A percentile compares a stretch with the other conserved stretches of the same genome.
These are phyloP conservation scores for Petrocephalus zakoni DNA, from an alignment of 2,113 vertebrate genomes.

Conservation along the genomic window DNA sequence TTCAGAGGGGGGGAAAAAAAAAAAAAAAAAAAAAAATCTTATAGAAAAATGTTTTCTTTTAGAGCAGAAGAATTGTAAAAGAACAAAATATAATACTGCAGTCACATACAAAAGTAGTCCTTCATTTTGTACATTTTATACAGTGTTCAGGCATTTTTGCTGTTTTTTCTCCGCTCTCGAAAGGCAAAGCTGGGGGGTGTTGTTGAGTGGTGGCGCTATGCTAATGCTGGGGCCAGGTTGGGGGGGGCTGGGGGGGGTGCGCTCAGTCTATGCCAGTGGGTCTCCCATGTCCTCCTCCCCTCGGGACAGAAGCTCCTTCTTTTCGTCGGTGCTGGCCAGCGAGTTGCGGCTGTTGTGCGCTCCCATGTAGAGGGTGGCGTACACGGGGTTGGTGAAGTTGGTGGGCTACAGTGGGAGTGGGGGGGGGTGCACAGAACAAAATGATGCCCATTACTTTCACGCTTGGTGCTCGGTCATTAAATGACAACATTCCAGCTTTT, in stretches of 20 bases:
- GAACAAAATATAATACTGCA: constrained; percentile 93
- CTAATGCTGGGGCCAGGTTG: constrained; percentile 22
- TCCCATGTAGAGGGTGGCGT: constrained; percentile 96
- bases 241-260: constrained; percentile 3
- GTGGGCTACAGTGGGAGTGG: constrained; percentile 69
- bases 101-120: constrained; percentile 99
- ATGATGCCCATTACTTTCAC: not conserved
- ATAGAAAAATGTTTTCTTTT: constrained; percentile 65
- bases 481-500: not conserved
- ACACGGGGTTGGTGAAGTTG: constrained; percentile 96
- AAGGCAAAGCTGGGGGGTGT: constrained; percentile 57
- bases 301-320: constrained; percentile 85
- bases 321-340: constrained; percentile 93
- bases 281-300: constrained; percentile 86
- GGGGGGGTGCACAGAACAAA: constrained; percentile 27
- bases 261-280: constrained; percentile 76
- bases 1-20: constrained; percentile 47
- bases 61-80: constrained; percentile 58
- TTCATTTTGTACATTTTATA: constrained; percentile 98
- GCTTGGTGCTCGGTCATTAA: too few species aligned
- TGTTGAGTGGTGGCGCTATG: constrained; percentile 25
- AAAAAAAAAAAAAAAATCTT: constrained; percentile 63
- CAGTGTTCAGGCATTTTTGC: constrained; percentile 68
- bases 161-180: constrained; percentile 58
- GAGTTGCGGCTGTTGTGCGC: constrained; percentile 92